Conservation (phyloP, 2,888 invertebrate species). For the Campaea margaritaria region DNA sequence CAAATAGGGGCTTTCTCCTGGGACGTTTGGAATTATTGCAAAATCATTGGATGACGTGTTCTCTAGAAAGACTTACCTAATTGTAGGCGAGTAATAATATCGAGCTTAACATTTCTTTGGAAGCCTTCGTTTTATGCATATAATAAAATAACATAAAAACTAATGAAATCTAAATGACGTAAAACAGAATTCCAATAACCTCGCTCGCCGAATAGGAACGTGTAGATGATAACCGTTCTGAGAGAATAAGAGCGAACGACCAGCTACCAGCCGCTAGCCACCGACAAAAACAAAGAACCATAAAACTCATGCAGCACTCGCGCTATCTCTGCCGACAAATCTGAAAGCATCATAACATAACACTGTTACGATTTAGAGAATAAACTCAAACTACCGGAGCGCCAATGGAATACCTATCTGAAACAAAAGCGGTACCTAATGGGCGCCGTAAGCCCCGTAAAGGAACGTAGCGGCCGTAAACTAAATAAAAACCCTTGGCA, state of each 20-base stretch:
- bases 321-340: constrained; percentile 12
- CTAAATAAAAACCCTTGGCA: constrained; percentile 32
- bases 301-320: constrained; percentile 6
- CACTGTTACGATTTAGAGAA: constrained; percentile 24
- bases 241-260: too few relatives aligned
- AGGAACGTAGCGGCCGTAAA: constrained; percentile 31
- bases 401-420: constrained; percentile 27
- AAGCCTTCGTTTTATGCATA: too few relatives aligned
- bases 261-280: too few relatives aligned
- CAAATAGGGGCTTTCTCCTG: not conserved
- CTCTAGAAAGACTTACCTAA: too few relatives aligned
- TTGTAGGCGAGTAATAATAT: too few relatives aligned
- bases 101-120: too few relatives aligned
- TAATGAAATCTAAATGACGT: not conserved
- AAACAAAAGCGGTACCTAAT: constrained; percentile 22
- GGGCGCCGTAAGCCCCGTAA: constrained; percentile 13
- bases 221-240: too few relatives aligned
- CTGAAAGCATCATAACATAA: constrained; percentile 21
- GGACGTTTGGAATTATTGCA: too few relatives aligned
- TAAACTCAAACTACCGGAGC: constrained; percentile 11
- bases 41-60: too few relatives aligned
- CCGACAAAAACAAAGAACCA: constrained; percentile 8
- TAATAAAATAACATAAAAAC: too few relatives aligned
- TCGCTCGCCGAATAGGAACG: too few relatives aligned
- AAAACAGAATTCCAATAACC: not conserved